A percentile compares a stretch with the other conserved stretches of the same genome.
phyloP scores from a whole-genome alignment of 1,140 invertebrate genomes.

The Tetramorium parvispinum region DNA sequence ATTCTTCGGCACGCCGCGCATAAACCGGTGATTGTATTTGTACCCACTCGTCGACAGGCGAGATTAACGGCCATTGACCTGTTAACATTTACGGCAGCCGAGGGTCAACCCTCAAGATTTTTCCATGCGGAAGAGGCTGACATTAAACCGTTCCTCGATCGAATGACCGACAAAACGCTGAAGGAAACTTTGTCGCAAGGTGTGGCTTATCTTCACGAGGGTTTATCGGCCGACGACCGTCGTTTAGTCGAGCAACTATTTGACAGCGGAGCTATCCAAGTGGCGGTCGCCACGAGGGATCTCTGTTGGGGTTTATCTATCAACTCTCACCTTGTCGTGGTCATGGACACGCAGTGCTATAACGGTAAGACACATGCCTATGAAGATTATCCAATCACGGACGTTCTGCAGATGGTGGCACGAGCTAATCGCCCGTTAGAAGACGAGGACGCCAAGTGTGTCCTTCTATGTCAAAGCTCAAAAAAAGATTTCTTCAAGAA shows the following conservation, averaged over 20 bases:
- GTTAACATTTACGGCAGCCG: conserved; percentile 96
- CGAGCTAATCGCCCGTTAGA: conserved; percentile 94
- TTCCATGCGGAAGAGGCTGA: conserved; percentile 95
- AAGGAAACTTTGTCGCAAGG: conserved; percentile 96
- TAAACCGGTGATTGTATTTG: conserved; percentile 98
- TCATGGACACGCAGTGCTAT: conserved; percentile 99
- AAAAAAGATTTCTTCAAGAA: conserved; percentile 99
- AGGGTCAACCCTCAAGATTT: conserved; percentile 93
- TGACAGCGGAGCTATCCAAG: conserved; percentile 96
- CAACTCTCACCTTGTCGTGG: conserved; percentile 95
- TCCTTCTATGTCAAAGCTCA: conserved; percentile 98
- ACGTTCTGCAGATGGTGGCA: conserved; percentile 99
- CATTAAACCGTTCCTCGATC: conserved; percentile 94
- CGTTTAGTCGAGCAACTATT: conserved; percentile 97
- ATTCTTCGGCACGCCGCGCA: conserved; percentile 95
- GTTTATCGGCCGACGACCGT: conserved; percentile 93
- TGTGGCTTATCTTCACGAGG: conserved; percentile 99
- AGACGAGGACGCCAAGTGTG: conserved; percentile 98
- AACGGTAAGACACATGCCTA: conserved; percentile 97
- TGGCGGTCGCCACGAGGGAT: conserved; percentile 95
- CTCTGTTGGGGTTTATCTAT: conserved; percentile 97
- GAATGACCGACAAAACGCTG: conserved; percentile 95
- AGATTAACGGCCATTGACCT: conserved; percentile 97
- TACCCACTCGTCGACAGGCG: conserved; percentile 97
- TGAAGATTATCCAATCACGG: conserved; percentile 99